Evolutionary conservation across 1,140 invertebrate genomes (phyloP), one percentile per base, ranked within the genome.

Genomic region (Spodoptera frugiperda): DNA sequence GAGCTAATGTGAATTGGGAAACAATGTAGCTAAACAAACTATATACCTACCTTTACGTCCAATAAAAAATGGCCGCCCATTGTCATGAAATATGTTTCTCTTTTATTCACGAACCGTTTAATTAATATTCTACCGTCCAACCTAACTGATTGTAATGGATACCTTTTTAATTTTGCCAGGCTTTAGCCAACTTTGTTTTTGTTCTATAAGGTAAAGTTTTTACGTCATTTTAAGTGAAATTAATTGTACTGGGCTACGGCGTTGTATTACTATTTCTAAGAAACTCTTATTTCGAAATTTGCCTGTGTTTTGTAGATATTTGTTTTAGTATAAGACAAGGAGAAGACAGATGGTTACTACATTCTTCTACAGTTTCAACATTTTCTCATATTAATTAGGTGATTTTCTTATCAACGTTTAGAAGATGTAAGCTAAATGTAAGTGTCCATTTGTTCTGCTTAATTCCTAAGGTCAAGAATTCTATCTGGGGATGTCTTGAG

Each of bases 101-200:
- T 44, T 61, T 61, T 17, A 61, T 61, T 17, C 33, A 39, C 57
- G 33, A 15, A 15, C 8, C 33, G 15, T 44, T 44, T 61, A 39
- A 61, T 61, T 61, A 44, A 61, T 61, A 15, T 9, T 17, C n/a
- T 17, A 33, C 33, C n/a, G 30, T 15, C 57, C 14, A 30, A 57
- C 25, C 55, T 5, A 54, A 15, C 25, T 61, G n/a, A 44, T 44
- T 61, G 57, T 61, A 61, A 61, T 15, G 15, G 33, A 61, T 44
- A 15, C 30, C 1, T 61, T 61, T 61, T 44, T 59, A 59, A 59
- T 59, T 57, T 30, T 12, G 55, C 12, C 10, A 59, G 12, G 21
- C 30, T 15, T 39, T 39, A 39, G 25, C 14, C 25, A 15, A 30
- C n/a, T 33, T 17, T 53, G 51, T 53, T 15, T 17, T 19, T 53